Conservation (phyloP, 2,113 vertebrate genomes). For the Platysteira castanea region DNA sequence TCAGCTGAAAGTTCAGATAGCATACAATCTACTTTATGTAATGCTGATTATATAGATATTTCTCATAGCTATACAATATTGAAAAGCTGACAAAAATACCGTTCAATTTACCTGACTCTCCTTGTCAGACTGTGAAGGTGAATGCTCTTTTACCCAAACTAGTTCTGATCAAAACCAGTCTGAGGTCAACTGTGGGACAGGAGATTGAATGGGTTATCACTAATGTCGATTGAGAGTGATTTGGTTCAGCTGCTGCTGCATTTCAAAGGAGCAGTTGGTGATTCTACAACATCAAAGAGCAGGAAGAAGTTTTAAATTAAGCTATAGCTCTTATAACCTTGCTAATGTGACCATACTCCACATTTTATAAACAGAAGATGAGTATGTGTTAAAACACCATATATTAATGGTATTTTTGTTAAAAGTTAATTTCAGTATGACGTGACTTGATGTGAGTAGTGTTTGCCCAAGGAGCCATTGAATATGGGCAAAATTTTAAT, state of each 20-base stretch:
- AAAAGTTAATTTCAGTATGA: background rate
- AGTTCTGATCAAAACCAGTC: constrained; percentile 52
- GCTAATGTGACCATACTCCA: background rate
- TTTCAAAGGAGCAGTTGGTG: constrained; percentile 29
- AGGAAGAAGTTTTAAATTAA: background rate
- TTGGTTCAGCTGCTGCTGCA: constrained; percentile 38
- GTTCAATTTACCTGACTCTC: constrained; percentile 34
- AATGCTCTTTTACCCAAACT: background rate
- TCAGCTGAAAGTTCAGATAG: background rate
- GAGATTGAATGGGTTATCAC: constrained; percentile 41
- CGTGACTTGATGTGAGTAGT: background rate
- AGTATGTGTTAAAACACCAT: background rate
- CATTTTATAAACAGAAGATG: background rate
- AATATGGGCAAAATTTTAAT: background rate
- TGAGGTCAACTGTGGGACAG: constrained; percentile 40
- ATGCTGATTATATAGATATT: constrained; percentile 10
- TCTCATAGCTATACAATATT: background rate
- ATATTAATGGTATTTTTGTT: background rate
- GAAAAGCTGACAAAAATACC: constrained; percentile 9
- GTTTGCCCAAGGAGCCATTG: background rate
- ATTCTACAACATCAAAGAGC: constrained; percentile 36
- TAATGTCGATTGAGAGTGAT: background rate
- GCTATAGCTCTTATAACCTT: background rate
- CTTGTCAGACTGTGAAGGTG: constrained; percentile 53
- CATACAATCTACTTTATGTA: background rate